Base-by-base conservation (phyloP, 1,140 invertebrate genomes). In the Agraylea sexmaculata region DNA sequence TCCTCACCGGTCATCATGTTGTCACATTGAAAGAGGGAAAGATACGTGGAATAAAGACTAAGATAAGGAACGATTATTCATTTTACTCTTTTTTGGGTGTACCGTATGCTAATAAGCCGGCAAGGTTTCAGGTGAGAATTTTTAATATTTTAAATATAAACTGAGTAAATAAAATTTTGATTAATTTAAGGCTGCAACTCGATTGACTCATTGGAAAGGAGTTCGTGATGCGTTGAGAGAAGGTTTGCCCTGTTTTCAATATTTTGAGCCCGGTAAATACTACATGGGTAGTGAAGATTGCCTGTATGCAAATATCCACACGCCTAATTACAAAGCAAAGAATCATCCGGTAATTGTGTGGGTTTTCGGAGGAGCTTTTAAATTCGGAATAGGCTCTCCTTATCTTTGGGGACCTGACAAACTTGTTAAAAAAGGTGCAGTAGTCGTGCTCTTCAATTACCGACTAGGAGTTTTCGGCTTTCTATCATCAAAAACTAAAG, bases 401-500 rank as follows among this genome's bases (percentile, higher is more conserved):
- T 58, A 61, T 18, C 34, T 72, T 0, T 75, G 68, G 37, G 66
- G 74, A 19, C 67, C 75, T 39, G 68, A 82, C 51, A 78, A 68
- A 50, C 57, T 81, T 3, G 51, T 78, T 6, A 69, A 77, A 37
- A 64, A 78, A 8, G 70, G 74, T 40, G 65, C 81, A 0, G 60
- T 83, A 7, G 52, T 81, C 3, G 75, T 84, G 2, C 74, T 73
- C 3, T 62, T 82, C 5, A 83, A 82, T 53, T 83, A 74, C 43
- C 66, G 80, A 42, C 51, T 79, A 10, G 77, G 73, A 16, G 62
- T 69, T 15, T 64, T 78, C 52, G 79, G 80, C 18, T 82, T 77
- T 47, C 55, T 81, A 0, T 77, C 74, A 25, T 64, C 73, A 1
- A 63, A 56, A 2, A 72, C 73, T 27, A 61, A 64, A 44, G 62